Base-by-base conservation (phyloP, 2,797 vertebrate genomes). In the Alectoris magna region DNA sequence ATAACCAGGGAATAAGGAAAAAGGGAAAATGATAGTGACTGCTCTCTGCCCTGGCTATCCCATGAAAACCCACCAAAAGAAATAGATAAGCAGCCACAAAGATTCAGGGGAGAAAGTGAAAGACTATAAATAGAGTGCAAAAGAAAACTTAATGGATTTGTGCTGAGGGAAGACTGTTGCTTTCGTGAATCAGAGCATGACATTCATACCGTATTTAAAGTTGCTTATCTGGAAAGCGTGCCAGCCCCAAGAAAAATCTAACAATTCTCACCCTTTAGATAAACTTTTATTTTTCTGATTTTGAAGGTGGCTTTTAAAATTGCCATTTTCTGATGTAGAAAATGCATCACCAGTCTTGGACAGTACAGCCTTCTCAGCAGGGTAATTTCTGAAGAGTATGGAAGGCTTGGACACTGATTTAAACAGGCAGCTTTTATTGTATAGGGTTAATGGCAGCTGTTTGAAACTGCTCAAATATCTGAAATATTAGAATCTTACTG, bases 361-460 rank as follows among this genome's bases (percentile, higher is more conserved):
- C 59, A 53, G 21, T n/a, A 16, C 31, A 72, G 64, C 16, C 69
- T 87, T 90, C 84, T 92, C 49, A 24, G 63, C 53, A 91, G 76
- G 75, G 44, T 85, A 58, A 51, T 78, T 90, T 89, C 72, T 94
- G 69, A 87, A 69, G 59, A 70, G 56, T 78, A 78, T 69, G 29
- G 22, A 81, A 73, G 16, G 66, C 27, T 70, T 64, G 51, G 84
- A 93, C 73, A 78, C 41, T 60, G 39, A 87, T 75, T 67, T 92
- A 82, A 82, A 85, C 76, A 78, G 79, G 26, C 19, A 81, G 6
- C 34, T 94, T 92, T 74, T 84, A 74, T 58, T 53, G 34, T 62
- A 79, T 74, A n/a, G 88, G 93, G 87, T 91, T 72, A 93, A 78
- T 68, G 59, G 71, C 66, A 88, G 17, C 58, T 64, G 48, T 84